A percentile compares a stretch with the other conserved stretches of the same genome.
phyloP scores from a whole-genome alignment of 2,797 vertebrate species.

The Fratercula arctica region DNA sequence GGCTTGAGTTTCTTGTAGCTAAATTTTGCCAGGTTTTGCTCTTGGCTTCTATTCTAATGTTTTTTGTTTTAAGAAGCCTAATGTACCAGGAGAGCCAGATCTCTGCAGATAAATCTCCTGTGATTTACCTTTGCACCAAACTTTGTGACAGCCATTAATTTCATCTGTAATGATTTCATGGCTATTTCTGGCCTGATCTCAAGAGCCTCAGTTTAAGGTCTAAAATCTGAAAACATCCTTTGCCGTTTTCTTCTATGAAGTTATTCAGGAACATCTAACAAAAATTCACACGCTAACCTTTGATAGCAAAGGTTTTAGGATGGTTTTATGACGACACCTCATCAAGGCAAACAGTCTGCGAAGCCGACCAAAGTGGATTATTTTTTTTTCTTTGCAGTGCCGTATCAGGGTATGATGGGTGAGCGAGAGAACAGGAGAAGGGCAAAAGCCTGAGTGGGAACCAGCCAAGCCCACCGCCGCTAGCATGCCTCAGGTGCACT shows the following conservation, averaged over 20 bases:
- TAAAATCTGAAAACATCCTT: not conserved
- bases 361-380: not conserved
- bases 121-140: not conserved
- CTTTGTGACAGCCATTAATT: not conserved
- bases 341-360: not conserved
- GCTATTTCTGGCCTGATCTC: not conserved
- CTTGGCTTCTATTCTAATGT: not conserved
- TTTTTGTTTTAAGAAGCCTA: not conserved
- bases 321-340: not conserved
- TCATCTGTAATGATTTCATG: not conserved
- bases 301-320: not conserved
- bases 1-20: not conserved
- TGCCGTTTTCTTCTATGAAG: not conserved
- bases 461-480: not conserved
- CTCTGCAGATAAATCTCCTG: not conserved
- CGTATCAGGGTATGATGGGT: not conserved
- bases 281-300: not conserved
- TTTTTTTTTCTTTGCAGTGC: not conserved
- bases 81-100: not conserved
- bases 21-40: not conserved
- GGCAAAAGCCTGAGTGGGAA: not conserved
- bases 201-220: not conserved
- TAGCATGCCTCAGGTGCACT: not conserved
- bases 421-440: not conserved
- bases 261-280: not conserved